Percentiles rank a stretch among this genome's conserved stretches.
These are phyloP conservation scores for Phrynocephalus guinanensis DNA, from an alignment of 2,797 vertebrate species.

Conservation along the genomic window DNA sequence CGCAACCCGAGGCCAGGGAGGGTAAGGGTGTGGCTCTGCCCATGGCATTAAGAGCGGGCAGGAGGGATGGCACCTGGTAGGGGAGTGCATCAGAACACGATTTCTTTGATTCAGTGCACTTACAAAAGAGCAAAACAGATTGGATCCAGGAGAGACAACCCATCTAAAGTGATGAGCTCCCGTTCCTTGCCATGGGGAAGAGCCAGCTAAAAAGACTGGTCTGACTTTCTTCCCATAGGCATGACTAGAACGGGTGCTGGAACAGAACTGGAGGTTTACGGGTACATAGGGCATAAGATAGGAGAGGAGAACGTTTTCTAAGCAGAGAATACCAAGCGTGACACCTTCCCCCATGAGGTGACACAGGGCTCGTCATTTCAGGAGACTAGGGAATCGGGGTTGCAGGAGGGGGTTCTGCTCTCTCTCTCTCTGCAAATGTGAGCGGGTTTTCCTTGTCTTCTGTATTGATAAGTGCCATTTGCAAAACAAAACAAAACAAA, in stretches of 20 bases:
- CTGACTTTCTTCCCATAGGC: neutral
- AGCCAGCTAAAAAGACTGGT: neutral
- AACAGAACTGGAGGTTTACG: neutral
- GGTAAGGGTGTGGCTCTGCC: neutral
- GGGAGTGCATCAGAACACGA: slow-evolving; percentile 2
- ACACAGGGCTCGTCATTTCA: neutral
- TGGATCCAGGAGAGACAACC: neutral
- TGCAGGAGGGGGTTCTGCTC: neutral
- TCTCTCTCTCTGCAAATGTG: neutral
- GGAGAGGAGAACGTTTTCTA: neutral
- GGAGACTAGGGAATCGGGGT: neutral
- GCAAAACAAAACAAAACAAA: slow-evolving; percentile 1
- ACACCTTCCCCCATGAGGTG: neutral
- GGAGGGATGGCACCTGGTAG: neutral
- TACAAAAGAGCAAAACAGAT: neutral
- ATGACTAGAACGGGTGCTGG: neutral
- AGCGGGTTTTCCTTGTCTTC: neutral
- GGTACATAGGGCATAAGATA: neutral
- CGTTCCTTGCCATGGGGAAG: neutral
- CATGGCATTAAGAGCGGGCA: neutral
- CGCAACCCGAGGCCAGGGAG: neutral
- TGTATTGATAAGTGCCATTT: slow-evolving; percentile 40
- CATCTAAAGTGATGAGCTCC: neutral
- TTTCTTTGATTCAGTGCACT: neutral
- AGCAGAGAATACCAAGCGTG: slow-evolving; percentile 5